Base-by-base conservation (phyloP, 2,797 vertebrate species). In the Parambassis ranga region DNA sequence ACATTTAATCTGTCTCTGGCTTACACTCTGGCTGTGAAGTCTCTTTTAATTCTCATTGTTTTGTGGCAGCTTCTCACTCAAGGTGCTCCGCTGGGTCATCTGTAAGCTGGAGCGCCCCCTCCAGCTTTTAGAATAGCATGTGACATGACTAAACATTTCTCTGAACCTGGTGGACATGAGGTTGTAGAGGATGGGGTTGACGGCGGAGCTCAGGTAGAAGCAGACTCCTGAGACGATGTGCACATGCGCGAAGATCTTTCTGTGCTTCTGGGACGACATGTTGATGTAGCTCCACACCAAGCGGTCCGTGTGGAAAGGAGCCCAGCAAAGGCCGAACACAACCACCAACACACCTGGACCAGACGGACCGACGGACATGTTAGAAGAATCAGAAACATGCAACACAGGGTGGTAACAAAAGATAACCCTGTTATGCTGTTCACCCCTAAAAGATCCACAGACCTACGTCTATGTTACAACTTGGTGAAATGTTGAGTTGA, bases 131-230 rank as follows among this genome's bases (percentile, higher is more conserved):
- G 1, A 66, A 0, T 2, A 10, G 61, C 95, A 95, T 53, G 94
- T 92, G 6, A 92, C 66, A 32, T 94, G 93, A 42, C 75, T 75
- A 88, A 97, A 98, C 92, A 93, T 94, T 80, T 96, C 94, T 3
- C 93, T 92, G 89, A 98, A 98, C 30, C 93, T 92, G 0, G 91
- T 95, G 75, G 96, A 98, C 95, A 98, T 94, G 78, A 98, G 89
- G 84, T 94, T 97, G 90, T 98, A 97, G 24, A 97, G 92, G 66
- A 98, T 86, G 3, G 96, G 96, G 83, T 98, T 98, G 76, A 92
- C 66, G 0, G 93, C 95, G 0, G 94, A 96, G 87, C 96, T 94
- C 51, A 98, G 84, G 87, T 98, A 98, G 92, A 98, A 97, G 84
- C 93, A 93, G 61, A 95, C 70, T 0, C 96, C 96, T 0, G 96